Base-by-base conservation (phyloP, 2,888 invertebrate genomes). In the Abrostola triplasia region DNA sequence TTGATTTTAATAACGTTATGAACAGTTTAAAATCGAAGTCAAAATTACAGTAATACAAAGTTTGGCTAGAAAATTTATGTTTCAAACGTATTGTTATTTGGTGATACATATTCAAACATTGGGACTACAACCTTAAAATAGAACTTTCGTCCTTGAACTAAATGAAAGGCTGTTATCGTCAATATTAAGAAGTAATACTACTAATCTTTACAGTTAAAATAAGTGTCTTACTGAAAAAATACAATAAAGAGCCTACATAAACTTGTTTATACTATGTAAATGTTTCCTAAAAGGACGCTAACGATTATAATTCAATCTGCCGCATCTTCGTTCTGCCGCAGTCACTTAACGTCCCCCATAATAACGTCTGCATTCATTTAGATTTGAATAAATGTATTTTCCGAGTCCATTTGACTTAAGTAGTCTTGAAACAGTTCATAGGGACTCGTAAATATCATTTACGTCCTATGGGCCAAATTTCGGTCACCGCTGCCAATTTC, bases 291-390 rank as follows among this genome's bases (percentile, higher is more conserved):
- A 35, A 38, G 55, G 44, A 10, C 52, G 7, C 59, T 57, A 60
- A 60, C n/a, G 75, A 69, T 55, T 52, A 24, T 70, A 60, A 51
- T 54, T 40, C 48, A 57, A 51, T 74, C 10, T 59, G 35, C 54
- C 73, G 51, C 54, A 67, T 73, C 58, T 62, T 57, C 59, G 6
- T 13, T 42, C 9, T 38, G n/a, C 54, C 75, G 59, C 57, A 52
- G 44, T 64, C 59, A 44, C 44, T 54, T 55, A 59, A 59, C n/a
- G 54, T 36, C 9, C 50, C 50, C 59, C 56, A 59, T 64, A 63
- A 67, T 38, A 59, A 7, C 5, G 6, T 47, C 35, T 37, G n/a
- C 48, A 47, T 62, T 36, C 37, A 52, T 8, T 61, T 59, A 38
- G 13, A 44, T 9, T 55, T 49, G 9, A 36, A 58, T 49, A 47